Base-by-base conservation (phyloP, 2,888 invertebrate genomes). In the Amphimallon solstitiale region DNA sequence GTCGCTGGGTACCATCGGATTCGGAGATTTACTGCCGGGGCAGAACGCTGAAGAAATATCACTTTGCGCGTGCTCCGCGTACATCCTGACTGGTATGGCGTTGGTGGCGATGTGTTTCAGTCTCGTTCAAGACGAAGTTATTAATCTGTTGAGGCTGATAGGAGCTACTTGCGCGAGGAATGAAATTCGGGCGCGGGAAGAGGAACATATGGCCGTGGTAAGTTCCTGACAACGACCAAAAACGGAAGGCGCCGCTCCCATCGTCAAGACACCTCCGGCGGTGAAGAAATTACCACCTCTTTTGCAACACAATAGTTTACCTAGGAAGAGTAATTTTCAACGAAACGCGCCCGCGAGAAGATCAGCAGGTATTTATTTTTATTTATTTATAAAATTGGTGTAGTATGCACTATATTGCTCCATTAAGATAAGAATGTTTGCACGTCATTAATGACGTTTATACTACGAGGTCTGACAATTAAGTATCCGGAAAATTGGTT, bases 51-150 rank as follows among this genome's bases (percentile, higher is more conserved):
- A 77, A 82, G 90, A 92, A 72, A 80, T 92, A 23, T 92, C 93
- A 1, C 84, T 93, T 15, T 91, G 91, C 73, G 89, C 90, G 60
- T 92, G 93, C 74, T 92, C 93, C 46, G 87, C 91, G 4, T 94
- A 94, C 78, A 93, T 94, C 66, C 83, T 94, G 67, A 87, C 93
- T 34, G 94, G 94, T 48, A 92, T 94, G 88, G 93, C 92, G 12
- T 87, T 94, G 69, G 89, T 94, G 52, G 93, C 94, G 37, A 93
- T 92, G 91, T 93, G 93, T 81, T 94, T 94, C 83, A 93, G 92
- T 81, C 84, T 94, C 66, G 90, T 93, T 60, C 93, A 93, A 80
- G 92, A 92, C 76, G 92, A 93, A 80, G 86, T 92, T 66, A 82
- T 86, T 63, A 83, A 84, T 70, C 82, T 87, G 71, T 83, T 87